A percentile compares a stretch with the other conserved stretches of the same genome.
Evolutionary conservation across 2,797 vertebrate genomes (phyloP).

Genomic region (Crenichthys baileyi): DNA sequence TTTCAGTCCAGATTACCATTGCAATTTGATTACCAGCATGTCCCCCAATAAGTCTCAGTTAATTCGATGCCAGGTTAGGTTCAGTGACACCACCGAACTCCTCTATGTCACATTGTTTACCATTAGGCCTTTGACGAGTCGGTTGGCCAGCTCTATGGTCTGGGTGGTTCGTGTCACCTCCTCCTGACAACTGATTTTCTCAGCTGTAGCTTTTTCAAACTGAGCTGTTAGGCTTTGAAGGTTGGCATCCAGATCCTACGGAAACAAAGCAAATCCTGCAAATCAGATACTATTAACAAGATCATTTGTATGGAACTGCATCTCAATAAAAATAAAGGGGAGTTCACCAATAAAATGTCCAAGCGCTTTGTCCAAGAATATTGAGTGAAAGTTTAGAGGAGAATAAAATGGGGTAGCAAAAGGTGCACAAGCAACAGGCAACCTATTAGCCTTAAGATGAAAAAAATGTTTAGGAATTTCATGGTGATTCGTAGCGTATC

Average conservation of each 20-base stretch:
- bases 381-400: background rate
- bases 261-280: conserved; percentile 32
- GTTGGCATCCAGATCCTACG: conserved; percentile 84
- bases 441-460: background rate
- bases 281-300: conserved; percentile 20
- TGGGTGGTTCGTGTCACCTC: conserved; percentile 82
- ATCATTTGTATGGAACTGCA: background rate
- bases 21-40: conserved; percentile 58
- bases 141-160: conserved; percentile 83
- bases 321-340: background rate
- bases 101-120: conserved; percentile 67
- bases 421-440: background rate
- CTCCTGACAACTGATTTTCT: conserved; percentile 86
- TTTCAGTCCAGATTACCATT: conserved; percentile 69
- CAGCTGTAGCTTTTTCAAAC: conserved; percentile 82
- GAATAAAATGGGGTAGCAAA: background rate
- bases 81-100: conserved; percentile 47
- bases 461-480: background rate
- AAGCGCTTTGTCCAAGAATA: background rate
- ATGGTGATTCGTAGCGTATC: background rate
- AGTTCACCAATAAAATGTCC: background rate
- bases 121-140: conserved; percentile 85
- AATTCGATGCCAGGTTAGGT: conserved; percentile 52
- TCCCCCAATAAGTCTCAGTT: conserved; percentile 53
- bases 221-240: conserved; percentile 81